Percentiles rank a stretch among this genome's conserved stretches.
Evolutionary conservation across 53 echinoderm and acorn worm species (phyloP).

Genomic region (Mesocentrotus franciscanus): DNA sequence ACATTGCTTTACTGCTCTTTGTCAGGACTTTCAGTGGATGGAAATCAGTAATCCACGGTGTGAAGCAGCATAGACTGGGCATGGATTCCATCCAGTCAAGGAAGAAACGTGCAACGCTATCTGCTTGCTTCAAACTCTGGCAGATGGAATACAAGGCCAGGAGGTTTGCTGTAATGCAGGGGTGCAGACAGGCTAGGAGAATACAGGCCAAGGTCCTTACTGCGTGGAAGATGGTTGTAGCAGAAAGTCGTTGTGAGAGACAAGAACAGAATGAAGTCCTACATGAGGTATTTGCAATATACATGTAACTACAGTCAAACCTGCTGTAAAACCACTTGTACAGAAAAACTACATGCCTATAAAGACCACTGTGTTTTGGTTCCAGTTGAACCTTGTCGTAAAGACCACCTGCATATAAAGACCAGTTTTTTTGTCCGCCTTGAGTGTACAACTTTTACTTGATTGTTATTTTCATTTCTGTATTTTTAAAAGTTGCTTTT

Average conservation of each 20-base stretch:
- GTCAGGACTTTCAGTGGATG: constrained; percentile 37
- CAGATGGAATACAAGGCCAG: constrained; percentile 37
- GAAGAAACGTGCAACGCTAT: not conserved
- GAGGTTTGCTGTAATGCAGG: not conserved
- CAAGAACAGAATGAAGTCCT: constrained; percentile 14
- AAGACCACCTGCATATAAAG: no score
- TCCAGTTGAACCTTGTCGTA: no score
- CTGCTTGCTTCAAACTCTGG: constrained; percentile 32
- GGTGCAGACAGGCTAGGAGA: not conserved
- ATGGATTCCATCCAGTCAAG: constrained; percentile 39
- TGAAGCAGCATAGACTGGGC: not conserved
- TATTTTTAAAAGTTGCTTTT: not conserved
- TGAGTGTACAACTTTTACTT: not conserved
- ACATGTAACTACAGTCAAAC: no score
- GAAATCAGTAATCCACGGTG: not conserved
- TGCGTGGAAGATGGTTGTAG: constrained; percentile 40
- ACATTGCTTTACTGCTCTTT: not conserved
- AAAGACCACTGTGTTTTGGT: no score
- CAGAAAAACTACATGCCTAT: no score
- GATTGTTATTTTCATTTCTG: not conserved
- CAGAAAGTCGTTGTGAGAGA: constrained; percentile 22
- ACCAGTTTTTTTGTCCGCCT: no score
- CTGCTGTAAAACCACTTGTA: no score
- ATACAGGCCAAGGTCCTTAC: not conserved
- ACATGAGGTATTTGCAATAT: constrained; percentile 25